These are phyloP conservation scores for Anguilla rostrata DNA, from an alignment of 2,113 vertebrate species.

Conservation along the genomic window DNA sequence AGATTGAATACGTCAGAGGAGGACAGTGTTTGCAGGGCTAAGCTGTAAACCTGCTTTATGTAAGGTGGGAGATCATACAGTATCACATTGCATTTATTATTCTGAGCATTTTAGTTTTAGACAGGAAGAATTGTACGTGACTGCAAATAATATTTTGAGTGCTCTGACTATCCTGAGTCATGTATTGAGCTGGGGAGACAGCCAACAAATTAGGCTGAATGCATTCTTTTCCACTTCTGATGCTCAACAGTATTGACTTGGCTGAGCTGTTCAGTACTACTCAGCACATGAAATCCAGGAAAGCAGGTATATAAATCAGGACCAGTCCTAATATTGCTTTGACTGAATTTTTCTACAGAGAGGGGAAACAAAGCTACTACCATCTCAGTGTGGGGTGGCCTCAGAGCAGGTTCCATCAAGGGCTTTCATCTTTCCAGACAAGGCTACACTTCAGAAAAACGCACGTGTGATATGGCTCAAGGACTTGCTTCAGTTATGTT, in stretches of 20 bases:
- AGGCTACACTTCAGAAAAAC: too few species aligned
- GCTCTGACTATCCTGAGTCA: background rate
- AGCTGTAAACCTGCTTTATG: too few species aligned
- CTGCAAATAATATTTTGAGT: background rate
- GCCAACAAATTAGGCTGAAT: slow-evolving; percentile 15
- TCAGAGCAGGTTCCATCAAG: background rate
- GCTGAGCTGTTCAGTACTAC: background rate
- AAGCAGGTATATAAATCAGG: background rate
- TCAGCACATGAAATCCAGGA: background rate
- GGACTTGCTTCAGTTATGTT: too few species aligned
- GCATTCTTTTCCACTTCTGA: slow-evolving; percentile 9
- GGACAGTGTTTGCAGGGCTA: too few species aligned
- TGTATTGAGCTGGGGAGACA: background rate
- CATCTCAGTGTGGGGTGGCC: too few species aligned
- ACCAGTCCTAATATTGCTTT: background rate
- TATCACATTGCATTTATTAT: background rate
- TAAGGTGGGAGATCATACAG: too few species aligned
- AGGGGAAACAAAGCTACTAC: background rate
- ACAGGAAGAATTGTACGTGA: background rate
- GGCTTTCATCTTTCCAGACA: too few species aligned
- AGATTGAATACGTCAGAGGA: too few species aligned
- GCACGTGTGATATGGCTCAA: too few species aligned
- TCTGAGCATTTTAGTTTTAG: background rate
- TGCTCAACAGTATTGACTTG: slow-evolving; percentile 12
- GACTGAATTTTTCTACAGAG: background rate